These are phyloP conservation scores for Montipora efflorescens DNA, from an alignment of 64 coral and sea anemone species.

Conservation along the genomic window DNA sequence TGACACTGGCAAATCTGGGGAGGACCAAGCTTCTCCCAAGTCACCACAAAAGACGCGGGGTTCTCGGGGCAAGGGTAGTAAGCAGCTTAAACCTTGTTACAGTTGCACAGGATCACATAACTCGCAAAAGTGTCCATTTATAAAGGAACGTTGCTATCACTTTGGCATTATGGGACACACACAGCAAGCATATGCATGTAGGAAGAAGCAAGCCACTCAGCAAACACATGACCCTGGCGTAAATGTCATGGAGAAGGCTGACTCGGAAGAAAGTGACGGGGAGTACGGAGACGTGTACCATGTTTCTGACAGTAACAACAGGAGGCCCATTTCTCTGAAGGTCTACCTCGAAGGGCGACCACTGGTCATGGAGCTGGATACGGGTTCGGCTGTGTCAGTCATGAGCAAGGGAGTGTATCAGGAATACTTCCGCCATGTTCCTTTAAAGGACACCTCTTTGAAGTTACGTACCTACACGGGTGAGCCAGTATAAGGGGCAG, in stretches of 20 bases:
- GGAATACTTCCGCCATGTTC: neutral
- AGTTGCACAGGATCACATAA: constrained; percentile 24
- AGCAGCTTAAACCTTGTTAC: constrained; percentile 10
- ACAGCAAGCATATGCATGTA: neutral
- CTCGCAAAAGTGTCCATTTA: constrained; percentile 15
- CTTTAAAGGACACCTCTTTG: neutral
- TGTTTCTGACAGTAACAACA: constrained; percentile 6
- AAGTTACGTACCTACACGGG: neutral
- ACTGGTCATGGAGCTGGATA: constrained; percentile 49
- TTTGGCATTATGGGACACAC: constrained; percentile 27
- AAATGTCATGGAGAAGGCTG: neutral
- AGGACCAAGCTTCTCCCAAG: constrained; percentile 2
- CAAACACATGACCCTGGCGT: neutral
- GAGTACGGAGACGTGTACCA: constrained; percentile 28
- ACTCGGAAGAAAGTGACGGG: constrained; percentile 2
- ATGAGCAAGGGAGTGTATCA: constrained; percentile 42
- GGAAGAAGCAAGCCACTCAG: constrained; percentile 16
- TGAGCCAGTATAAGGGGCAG: neutral
- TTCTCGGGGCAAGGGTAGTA: neutral
- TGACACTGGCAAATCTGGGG: neutral
- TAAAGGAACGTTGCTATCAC: constrained; percentile 18
- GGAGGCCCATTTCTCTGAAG: constrained; percentile 9
- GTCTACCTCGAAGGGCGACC: constrained; percentile 11
- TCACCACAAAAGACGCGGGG: neutral
- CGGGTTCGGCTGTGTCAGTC: constrained; percentile 28